Base-by-base conservation (phyloP, 2,797 vertebrate genomes). In the Podarcis lilfordi region DNA sequence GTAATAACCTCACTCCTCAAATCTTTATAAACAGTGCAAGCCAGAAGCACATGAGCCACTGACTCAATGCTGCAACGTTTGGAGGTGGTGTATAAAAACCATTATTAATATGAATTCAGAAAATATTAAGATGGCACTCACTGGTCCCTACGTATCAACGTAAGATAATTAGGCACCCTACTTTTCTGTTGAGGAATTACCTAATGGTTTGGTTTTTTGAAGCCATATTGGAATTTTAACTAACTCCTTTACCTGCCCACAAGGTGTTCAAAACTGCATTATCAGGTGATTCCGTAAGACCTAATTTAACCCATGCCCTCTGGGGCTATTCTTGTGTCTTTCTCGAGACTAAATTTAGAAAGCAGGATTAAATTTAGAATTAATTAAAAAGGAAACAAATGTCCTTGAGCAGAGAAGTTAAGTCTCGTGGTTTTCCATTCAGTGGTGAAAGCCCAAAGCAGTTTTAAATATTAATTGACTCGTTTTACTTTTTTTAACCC, bases 261-360 rank as follows among this genome's bases (percentile, higher is more conserved):
- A 64, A 40, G 5, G 19, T 85, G 27, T 85, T 64, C 79, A 37
- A 66, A 64, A 64, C 61, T 64, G 21, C 21, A 23, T 64, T 19
- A 64, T 64, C 61, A 64, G 61, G 17, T 23, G 61, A 64, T 23
- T 64, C 61, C 21, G 2, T 64, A 64, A 64, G 61, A 64, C 61
- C 37, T 50, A 66, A 64, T 45, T 85, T 85, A 45, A 64, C 8
- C 27, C 40, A 43, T 23, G 10, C n/a, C 13, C 55, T 43, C 59
- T 77, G 19, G 43, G 61, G 68, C 10, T 43, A 66, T 21, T 21
- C 35, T 21, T 66, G 13, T 13, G 59, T 40, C 35, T 76, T 76
- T 66, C 84, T 61, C 11, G 21, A 9, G 19, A 32, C 75, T 68
- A 85, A 85, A 78, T 66, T 77, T 85, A 85, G 75, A 78, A 45